phyloP scores from a whole-genome alignment of 2,113 vertebrate genomes.

The Monopterus albus region DNA sequence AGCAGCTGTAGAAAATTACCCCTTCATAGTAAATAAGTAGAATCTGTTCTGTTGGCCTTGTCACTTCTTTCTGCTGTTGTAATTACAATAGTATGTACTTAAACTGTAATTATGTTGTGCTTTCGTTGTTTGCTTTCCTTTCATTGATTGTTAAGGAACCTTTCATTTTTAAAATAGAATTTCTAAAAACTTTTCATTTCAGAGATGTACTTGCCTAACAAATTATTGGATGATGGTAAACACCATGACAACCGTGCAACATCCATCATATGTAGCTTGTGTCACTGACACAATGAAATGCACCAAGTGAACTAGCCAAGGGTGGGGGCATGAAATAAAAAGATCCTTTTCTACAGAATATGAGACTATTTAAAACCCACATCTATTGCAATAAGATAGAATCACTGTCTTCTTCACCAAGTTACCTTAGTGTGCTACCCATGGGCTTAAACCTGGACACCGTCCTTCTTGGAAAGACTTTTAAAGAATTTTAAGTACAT shows the following conservation, averaged over 20 bases:
- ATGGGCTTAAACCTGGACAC: background rate
- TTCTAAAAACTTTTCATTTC: no score
- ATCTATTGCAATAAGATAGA: background rate
- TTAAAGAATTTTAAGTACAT: background rate
- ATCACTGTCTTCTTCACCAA: no score
- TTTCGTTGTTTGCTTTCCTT: no score
- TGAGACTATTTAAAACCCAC: background rate
- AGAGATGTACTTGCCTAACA: no score
- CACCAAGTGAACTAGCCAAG: no score
- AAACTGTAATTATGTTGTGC: slow-evolving; percentile 6
- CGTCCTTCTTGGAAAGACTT: background rate
- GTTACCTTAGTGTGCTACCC: background rate
- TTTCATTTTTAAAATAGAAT: no score
- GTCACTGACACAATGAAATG: background rate
- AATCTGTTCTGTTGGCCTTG: background rate
- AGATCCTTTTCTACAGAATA: no score
- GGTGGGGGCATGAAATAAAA: no score
- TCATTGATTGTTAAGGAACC: no score
- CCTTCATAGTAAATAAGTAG: background rate
- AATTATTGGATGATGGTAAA: background rate
- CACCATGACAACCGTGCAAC: background rate
- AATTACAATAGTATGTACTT: slow-evolving; percentile 14
- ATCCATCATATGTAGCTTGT: no score
- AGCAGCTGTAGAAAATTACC: background rate
- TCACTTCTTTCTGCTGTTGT: background rate